phyloP scores from a whole-genome alignment of 2,113 vertebrate genomes.

The Pteronura brasiliensis region DNA sequence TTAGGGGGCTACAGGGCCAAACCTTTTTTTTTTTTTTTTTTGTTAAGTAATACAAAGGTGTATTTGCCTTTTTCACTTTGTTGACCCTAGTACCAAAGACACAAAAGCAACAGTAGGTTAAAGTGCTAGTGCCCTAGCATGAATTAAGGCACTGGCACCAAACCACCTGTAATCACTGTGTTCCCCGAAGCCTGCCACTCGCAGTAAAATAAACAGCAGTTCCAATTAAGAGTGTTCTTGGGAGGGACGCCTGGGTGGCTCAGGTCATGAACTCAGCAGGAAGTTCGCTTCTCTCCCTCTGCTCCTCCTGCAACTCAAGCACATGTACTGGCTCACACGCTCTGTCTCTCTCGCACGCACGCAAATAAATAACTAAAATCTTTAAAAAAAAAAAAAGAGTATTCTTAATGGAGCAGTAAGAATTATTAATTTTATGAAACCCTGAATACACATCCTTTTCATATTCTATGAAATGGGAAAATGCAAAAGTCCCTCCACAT shows the following conservation, averaged over 20 bases:
- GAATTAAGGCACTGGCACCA: background rate
- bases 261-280: background rate
- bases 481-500: background rate
- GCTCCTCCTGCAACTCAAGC: background rate
- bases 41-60: background rate
- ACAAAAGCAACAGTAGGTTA: background rate
- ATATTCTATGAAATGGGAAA: background rate
- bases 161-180: fast-evolving
- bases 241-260: background rate
- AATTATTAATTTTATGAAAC: background rate
- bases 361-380: background rate
- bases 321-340: fast-evolving
- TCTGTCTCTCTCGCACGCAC: background rate
- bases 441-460: background rate
- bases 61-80: background rate
- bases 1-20: background rate
- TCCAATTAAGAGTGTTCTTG: background rate
- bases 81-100: background rate
- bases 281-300: background rate
- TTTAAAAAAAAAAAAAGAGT: background rate
- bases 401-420: background rate
- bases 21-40: background rate
- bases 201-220: background rate
- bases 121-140: background rate
- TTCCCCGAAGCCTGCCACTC: background rate